Percentiles rank a stretch among this genome's conserved stretches.
Evolutionary conservation across 1,140 invertebrate species (phyloP).

Genomic region (Panonychus citri): DNA sequence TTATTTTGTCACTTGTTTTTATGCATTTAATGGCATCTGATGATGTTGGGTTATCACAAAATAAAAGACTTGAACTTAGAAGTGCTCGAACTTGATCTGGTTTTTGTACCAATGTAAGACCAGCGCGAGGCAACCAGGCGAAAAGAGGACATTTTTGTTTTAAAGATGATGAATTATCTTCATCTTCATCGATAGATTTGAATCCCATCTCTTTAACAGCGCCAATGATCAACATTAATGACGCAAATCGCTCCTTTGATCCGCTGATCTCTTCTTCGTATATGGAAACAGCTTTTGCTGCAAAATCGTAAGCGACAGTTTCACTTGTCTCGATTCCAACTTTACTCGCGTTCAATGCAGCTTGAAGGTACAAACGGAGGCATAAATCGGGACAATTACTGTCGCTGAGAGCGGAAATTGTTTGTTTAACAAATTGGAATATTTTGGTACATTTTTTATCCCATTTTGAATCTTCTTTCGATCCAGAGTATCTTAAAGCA

Average conservation of each 20-base stretch:
- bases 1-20: constrained; percentile 8
- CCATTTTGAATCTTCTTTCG: constrained; percentile 39
- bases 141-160: constrained; percentile 63
- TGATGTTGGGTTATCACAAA: constrained; percentile 3
- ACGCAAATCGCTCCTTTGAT: constrained; percentile 82
- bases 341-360: constrained; percentile 70
- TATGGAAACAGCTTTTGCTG: constrained; percentile 58
- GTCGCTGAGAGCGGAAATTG: constrained; percentile 69
- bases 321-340: constrained; percentile 84
- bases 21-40: constrained; percentile 3
- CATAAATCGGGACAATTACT: constrained; percentile 59
- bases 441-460: constrained; percentile 95
- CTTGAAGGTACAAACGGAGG: constrained; percentile 75
- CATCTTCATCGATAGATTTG: constrained; percentile 89
- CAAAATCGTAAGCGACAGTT: constrained; percentile 88
- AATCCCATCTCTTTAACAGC: constrained; percentile 83
- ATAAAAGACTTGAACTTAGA: constrained; percentile 19
- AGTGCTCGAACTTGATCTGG: constrained; percentile 74
- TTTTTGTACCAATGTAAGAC: constrained; percentile 73
- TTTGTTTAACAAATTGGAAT: constrained; percentile 82
- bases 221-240: constrained; percentile 80
- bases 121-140: constrained; percentile 1
- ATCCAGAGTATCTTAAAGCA: constrained; percentile 27
- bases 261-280: constrained; percentile 98
- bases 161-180: constrained; percentile 36